Evolutionary conservation across 2,113 vertebrate genomes (phyloP).

Genomic region (Oxyruncus cristatus): DNA sequence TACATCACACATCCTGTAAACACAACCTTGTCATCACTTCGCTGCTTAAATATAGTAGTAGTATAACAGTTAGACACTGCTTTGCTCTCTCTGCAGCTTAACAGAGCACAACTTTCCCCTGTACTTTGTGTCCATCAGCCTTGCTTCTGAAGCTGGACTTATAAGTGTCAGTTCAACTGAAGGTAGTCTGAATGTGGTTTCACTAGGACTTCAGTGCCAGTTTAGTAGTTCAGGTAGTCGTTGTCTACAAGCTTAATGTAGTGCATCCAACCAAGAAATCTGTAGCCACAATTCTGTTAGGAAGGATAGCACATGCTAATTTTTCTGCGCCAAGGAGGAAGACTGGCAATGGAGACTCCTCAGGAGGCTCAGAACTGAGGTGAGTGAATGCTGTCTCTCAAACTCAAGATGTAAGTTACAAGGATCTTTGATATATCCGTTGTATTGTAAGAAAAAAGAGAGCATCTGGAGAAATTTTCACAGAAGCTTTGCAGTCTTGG

Average conservation of each 20-base stretch:
- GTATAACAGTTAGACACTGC: neutral
- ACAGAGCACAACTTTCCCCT: neutral
- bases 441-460: neutral
- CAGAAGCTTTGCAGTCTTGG: neutral
- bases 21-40: neutral
- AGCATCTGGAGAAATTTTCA: neutral
- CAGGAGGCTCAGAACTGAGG: neutral
- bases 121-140: neutral
- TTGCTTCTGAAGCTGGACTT: neutral
- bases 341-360: neutral
- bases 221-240: neutral
- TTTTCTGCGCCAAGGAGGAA: neutral
- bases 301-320: neutral
- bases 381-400: neutral
- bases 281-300: neutral
- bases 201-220: neutral
- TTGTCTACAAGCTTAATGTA: neutral
- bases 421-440: neutral
- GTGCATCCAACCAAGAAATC: neutral
- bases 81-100: neutral
- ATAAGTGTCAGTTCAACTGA: rapidly evolving
- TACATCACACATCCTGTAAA: neutral
- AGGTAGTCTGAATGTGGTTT: neutral
- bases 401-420: neutral
- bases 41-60: neutral